A percentile compares a stretch with the other conserved stretches of the same genome.
Conservation (phyloP, 2,888 invertebrate genomes). For the Sminthurides aquaticus region DNA sequence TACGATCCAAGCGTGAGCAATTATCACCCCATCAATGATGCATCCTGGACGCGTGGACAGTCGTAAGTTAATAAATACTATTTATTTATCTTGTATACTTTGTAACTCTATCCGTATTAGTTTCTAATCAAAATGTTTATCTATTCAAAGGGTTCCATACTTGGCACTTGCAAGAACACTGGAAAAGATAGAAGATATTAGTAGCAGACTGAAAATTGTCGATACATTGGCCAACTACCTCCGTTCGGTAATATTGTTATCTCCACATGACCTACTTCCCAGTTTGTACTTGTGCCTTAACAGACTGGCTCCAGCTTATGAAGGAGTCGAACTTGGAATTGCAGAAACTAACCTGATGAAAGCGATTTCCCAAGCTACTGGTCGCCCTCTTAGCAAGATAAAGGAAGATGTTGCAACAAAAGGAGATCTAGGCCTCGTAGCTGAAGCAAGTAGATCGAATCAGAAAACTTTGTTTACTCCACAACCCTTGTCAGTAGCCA, state of each 20-base stretch:
- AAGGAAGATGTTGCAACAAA: constrained; percentile 61
- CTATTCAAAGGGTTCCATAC: constrained; percentile 71
- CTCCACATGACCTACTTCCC: constrained; percentile 79
- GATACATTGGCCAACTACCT: constrained; percentile 87
- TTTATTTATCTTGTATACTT: constrained; percentile 13
- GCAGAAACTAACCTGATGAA: constrained; percentile 92
- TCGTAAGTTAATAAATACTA: constrained; percentile 50
- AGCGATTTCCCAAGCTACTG: constrained; percentile 83
- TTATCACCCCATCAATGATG: constrained; percentile 77
- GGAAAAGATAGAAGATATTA: constrained; percentile 77
- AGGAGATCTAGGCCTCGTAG: constrained; percentile 87
- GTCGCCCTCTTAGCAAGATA: constrained; percentile 73
- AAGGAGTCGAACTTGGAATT: constrained; percentile 82
- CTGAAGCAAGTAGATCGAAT: constrained; percentile 71
- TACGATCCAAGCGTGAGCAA: constrained; percentile 65
- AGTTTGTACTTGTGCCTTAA: constrained; percentile 94
- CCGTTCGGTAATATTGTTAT: constrained; percentile 77
- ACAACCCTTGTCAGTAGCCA: constrained; percentile 63
- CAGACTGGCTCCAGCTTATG: constrained; percentile 89
- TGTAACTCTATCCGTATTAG: constrained; percentile 6
- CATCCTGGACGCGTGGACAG: constrained; percentile 68
- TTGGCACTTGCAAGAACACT: constrained; percentile 83
- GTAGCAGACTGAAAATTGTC: constrained; percentile 79
- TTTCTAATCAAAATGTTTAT: neutral
- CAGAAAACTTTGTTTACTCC: constrained; percentile 85